Evolutionary conservation across 2,888 invertebrate species (phyloP), one percentile per base, ranked within the genome.

Genomic region (Netelia fuscicornis): DNA sequence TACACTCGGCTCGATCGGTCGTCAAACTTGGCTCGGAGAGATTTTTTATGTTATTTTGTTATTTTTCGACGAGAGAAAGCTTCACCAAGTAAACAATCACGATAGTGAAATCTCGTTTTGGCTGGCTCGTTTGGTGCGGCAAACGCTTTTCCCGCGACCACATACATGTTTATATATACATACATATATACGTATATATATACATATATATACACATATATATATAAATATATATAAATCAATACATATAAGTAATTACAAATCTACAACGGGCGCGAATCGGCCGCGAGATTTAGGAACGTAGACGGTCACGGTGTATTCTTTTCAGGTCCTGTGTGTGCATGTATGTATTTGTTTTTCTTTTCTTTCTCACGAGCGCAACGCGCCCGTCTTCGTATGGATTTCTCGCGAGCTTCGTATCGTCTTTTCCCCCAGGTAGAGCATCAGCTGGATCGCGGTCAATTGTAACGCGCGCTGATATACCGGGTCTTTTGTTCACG

Each of bases 161-260:
- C 8, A 75, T 30, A 5, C 11, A 58, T 56, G n/a, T 58, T 6
- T 25, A 44, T 0, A 11, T 25, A 42, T 68, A 58, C n/a, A 58
- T 48, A 62, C 5, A 64, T 56, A 70, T 58, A 37, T n/a, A 37
- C n/a, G 25, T 58, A 11, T 25, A 44, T 0, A 11, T 25, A 42
- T 68, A 58, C n/a, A 58, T 30, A 62, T 10, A 64, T 56, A 70
- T 58, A 25, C 17, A 58, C 10, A 70, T 17, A 70, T n/a, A 20
- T 11, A 9, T 42, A 70, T 78, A 62, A 30, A 48, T 42, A 65
- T 17, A 64, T 72, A 80, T 11, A 76, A 60, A 75, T 64, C 67
- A 62, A 83, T 85, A 85, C 78, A 86, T 81, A 58, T 71, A 84
- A 79, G 81, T 86, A 83, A 83, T 86, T 86, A 87, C 86, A 86